Evolutionary conservation across 2,797 vertebrate species (phyloP).

Genomic region (Lophius americanus): DNA sequence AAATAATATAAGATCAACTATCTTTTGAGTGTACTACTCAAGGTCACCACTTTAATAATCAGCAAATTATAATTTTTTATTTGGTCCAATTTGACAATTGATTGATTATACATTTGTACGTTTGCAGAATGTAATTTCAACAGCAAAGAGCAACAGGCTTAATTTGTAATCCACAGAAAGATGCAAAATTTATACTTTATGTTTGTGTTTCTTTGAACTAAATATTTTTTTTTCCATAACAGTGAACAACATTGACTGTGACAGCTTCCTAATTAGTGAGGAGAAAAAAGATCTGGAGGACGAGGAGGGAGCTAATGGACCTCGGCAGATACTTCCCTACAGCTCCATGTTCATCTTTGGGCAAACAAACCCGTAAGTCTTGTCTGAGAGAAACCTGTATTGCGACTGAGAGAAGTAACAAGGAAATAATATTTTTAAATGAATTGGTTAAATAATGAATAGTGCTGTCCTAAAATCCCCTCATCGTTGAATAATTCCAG

Average conservation of each 20-base stretch:
- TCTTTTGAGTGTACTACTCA: not conserved
- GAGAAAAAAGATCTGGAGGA: slow-evolving; percentile 93
- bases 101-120: not conserved
- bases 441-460: slow-evolving; percentile 4
- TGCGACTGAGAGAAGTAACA: not conserved
- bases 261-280: slow-evolving; percentile 82
- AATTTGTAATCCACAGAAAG: not conserved
- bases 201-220: slow-evolving; percentile 16
- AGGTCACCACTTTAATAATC: too few species aligned
- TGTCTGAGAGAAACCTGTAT: not conserved
- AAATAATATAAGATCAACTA: not conserved
- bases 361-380: slow-evolving; percentile 93
- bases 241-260: slow-evolving; percentile 93
- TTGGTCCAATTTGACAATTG: too few species aligned
- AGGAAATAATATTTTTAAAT: not conserved
- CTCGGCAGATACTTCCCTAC: slow-evolving; percentile 92
- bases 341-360: slow-evolving; percentile 98
- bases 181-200: not conserved
- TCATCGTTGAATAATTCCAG: not conserved
- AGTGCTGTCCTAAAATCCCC: not conserved
- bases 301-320: slow-evolving; percentile 78
- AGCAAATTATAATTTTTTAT: too few species aligned
- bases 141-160: not conserved
- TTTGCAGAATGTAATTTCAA: not conserved
- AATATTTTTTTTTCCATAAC: slow-evolving; percentile 32